Evolutionary conservation across 2,113 vertebrate genomes (phyloP), one percentile per base, ranked within the genome.

Genomic region (Gymnorhina tibicen): DNA sequence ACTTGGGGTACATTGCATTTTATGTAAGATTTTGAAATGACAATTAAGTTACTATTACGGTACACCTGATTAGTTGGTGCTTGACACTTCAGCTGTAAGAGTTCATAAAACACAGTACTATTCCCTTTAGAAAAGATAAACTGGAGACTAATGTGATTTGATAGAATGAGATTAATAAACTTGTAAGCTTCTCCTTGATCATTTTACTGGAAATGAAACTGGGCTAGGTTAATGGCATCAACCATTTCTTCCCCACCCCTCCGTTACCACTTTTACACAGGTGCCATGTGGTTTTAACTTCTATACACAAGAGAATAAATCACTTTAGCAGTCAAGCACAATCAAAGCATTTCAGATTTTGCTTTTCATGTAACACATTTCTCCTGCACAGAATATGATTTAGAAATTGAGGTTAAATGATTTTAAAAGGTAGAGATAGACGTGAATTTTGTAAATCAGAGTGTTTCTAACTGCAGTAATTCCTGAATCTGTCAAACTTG

Each of bases 401-500:
- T 75, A 74, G 63, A 74, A 95, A 64, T 83, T 23, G 53, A n/a
- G 60, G 55, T 67, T 93, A 91, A 88, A 80, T 56, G 9, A 73
- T 53, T 81, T 84, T 1, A 85, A 89, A 90, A 60, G 80, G 52
- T 73, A 59, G 85, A 89, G 73, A 69, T 9, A 33, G 32, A 76
- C 33, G 28, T 85, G 44, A 87, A 72, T 92, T 89, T 94, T 52
- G 8, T 56, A 89, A 56, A 27, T 28, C 49, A 81, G 55, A 23
- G 41, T 58, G 47, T 73, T 95, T 89, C 74, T 95, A 95, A 77
- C 60, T 94, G 62, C 86, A 97, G 84, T 64, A 89, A 88, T 16
- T 55, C 27, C 59, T 42, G 70, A 64, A 75, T 60, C 44, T 91
- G 72, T 28, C 35, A 87, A 94, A 91, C 63, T 55, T 27, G 10